Percentiles rank a stretch among this genome's conserved stretches.
Evolutionary conservation across 2,113 vertebrate genomes (phyloP).

Genomic region (Cynoglossus semilaevis): DNA sequence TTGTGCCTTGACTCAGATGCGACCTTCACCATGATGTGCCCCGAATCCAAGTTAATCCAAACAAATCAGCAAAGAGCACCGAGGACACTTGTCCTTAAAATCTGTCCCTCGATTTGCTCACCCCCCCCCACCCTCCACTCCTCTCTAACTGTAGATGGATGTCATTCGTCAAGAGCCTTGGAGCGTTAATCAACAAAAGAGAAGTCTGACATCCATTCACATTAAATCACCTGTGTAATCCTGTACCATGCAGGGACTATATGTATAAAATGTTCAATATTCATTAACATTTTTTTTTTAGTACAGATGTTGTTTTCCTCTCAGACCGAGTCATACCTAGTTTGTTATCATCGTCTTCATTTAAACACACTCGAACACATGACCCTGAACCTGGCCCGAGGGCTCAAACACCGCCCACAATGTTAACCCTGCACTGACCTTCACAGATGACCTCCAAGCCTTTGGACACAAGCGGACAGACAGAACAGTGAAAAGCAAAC

Average conservation of each 20-base stretch:
- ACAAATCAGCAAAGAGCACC: conserved; percentile 10
- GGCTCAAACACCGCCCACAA: conserved; percentile 13
- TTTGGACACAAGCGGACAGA: conserved; percentile 5
- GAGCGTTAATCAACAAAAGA: conserved; percentile 35
- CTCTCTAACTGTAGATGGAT: conserved; percentile 17
- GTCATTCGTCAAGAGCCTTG: background rate
- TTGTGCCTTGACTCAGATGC: too few species aligned
- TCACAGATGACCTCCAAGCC: background rate
- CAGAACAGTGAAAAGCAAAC: conserved; percentile 25
- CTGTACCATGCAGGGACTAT: conserved; percentile 13
- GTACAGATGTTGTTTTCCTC: conserved; percentile 10
- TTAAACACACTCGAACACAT: conserved; percentile 17
- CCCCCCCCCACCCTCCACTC: conserved; percentile 11
- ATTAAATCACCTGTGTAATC: conserved; percentile 13
- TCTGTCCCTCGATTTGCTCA: conserved; percentile 37
- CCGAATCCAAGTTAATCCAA: conserved; percentile 24
- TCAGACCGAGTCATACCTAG: conserved; percentile 51
- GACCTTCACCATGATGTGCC: background rate
- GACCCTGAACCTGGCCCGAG: conserved; percentile 19
- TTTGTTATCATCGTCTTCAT: conserved; percentile 34
- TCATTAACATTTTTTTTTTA: conserved; percentile 7
- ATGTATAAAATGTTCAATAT: conserved; percentile 6
- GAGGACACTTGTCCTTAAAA: conserved; percentile 25
- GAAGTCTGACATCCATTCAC: conserved; percentile 19
- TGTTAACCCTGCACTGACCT: conserved; percentile 8